phyloP scores from a whole-genome alignment of 2,888 invertebrate genomes.

The Diploptera punctata region DNA sequence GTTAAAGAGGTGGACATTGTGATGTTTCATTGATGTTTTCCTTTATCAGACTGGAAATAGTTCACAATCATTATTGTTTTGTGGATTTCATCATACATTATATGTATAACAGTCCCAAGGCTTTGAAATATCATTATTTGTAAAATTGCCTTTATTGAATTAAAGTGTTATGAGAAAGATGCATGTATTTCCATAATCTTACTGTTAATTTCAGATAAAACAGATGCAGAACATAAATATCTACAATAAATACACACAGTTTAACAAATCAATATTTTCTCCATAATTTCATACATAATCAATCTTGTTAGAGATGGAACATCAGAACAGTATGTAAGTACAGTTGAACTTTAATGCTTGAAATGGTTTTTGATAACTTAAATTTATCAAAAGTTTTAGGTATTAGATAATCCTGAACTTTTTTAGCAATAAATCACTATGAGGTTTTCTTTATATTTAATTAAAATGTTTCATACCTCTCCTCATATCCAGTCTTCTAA shows the following conservation, averaged over 20 bases:
- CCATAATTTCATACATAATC: not conserved
- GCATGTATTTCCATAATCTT: conserved; percentile 26
- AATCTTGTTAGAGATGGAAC: no score
- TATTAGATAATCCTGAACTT: no score
- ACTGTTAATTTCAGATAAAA: conserved; percentile 16
- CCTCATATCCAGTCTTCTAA: no score
- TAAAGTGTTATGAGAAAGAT: conserved; percentile 41
- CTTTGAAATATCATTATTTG: conserved; percentile 37
- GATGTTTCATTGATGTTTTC: conserved; percentile 33
- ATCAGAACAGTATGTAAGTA: no score
- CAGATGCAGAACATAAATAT: not conserved
- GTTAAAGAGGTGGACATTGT: not conserved
- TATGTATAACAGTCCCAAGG: conserved; percentile 29
- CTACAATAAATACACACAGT: conserved; percentile 10
- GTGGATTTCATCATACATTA: conserved; percentile 24
- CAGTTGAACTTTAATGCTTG: no score
- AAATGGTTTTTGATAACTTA: no score
- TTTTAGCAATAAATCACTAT: no score
- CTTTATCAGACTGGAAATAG: conserved; percentile 5
- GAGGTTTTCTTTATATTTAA: no score
- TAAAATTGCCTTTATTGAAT: conserved; percentile 44
- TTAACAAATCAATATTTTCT: conserved; percentile 1
- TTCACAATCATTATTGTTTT: conserved; percentile 32
- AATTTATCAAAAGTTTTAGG: no score
- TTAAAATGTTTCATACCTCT: no score